Evolutionary conservation across 2,113 vertebrate species (phyloP), one percentile per base, ranked within the genome.

Genomic region (Podarcis cretensis): DNA sequence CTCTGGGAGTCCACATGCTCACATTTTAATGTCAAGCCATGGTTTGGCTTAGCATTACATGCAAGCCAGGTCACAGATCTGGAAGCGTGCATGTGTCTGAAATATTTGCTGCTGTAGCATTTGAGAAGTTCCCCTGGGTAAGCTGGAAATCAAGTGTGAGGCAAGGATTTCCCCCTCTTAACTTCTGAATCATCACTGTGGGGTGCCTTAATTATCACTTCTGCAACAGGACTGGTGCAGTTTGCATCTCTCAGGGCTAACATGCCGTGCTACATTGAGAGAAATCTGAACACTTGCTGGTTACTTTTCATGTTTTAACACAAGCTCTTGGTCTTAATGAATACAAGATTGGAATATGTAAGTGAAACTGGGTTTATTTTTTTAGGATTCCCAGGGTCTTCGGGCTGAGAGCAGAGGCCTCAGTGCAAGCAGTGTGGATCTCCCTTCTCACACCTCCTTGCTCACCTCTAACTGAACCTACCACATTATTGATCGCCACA

Each of bases 381-480:
- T 94, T 20, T 81, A 96, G 96, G 94, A 88, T 77, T 91, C 94
- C 65, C 94, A 90, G 57, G 95, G 94, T 3, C 94, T 96, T 85
- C 95, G 95, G 0, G 92, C 95, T 0, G 94, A 96, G 81, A 95
- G 93, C 5, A 93, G 95, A 91, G 96, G 95, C 68, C 88, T 96
- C 74, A 96, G 96, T 54, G 96, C 95, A 92, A 96, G 96, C 93
- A 96, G 95, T 83, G 93, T 94, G 91, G 96, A 96, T 90, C 95
- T 96, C 66, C 95, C 96, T 8, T 96, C 96, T 25, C 96, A 95
- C 93, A 95, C 94, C 90, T 95, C 95, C 40, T 85, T 96, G 86
- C 93, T 96, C n/a, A 93, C 95, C 78, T 94, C 95, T 92, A 94
- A 94, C 65, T 96, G 95, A 96, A 23, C 37, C 0, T 0, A 30